Base-by-base conservation (phyloP, 2,113 vertebrate genomes). In the Bambusicola thoracicus region DNA sequence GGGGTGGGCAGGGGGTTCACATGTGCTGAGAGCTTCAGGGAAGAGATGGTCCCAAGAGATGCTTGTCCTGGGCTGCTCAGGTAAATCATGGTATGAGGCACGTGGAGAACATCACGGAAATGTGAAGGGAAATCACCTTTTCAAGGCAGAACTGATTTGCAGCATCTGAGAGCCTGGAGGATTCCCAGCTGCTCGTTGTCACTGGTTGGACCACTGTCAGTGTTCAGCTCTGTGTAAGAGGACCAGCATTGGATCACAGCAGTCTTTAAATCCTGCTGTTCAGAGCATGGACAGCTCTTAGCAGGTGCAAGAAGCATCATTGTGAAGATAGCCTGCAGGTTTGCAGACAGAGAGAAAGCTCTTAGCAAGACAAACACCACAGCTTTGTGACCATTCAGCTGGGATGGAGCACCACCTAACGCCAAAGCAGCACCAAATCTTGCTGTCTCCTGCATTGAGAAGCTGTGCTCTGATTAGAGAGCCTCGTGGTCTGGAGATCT, bases 1-100 rank as follows among this genome's bases (percentile, higher is more conserved):
- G 81, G 90, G 89, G 69, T 79, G 84, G 87, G 88, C 74, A 56
- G 48, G 70, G 62, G 75, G 46, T 75, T 91, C 89, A 88, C 92
- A 69, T 68, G 59, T 59, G 24, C 69, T 84, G 81, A 78, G 92
- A 95, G 66, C 93, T 93, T 81, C 87, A 65, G 66, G 81, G 89
- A 89, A 91, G 88, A 95, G 70, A 73, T 86, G 85, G 67, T 73
- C 44, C 85, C 32, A 15, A 93, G 78, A 84, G 90, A 82, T 89
- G 79, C 56, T 96, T 87, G 13, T 67, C 81, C 69, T 59, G 84
- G 61, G 81, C 61, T 14, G 8, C 38, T 77, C 89, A 89, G 94
- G 93, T 89, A 92, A 90, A 94, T 93, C 87, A 0, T 61, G 87
- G 21, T 49, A 13, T 55, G 62, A 95, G 65, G 69, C 84, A 86